A percentile compares a stretch with the other conserved stretches of the same genome.
phyloP scores from a whole-genome alignment of 2,888 invertebrate species.

The Ochropleura leucogaster region DNA sequence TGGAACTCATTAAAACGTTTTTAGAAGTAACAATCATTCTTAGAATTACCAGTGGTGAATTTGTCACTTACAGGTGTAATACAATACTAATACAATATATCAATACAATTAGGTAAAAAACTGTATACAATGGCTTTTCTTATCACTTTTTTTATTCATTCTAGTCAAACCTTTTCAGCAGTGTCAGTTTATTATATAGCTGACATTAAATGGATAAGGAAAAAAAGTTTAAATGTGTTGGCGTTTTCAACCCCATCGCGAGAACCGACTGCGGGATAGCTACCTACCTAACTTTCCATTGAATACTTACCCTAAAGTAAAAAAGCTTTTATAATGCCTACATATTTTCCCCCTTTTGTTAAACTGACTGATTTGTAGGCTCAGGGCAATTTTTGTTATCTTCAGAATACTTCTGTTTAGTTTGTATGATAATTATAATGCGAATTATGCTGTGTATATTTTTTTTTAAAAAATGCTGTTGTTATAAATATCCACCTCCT shows the following conservation, averaged over 20 bases:
- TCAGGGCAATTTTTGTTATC: slow-evolving; percentile 7
- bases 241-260: slow-evolving; percentile 37
- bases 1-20: too few relatives aligned
- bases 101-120: too few relatives aligned
- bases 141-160: not conserved
- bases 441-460: not conserved
- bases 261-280: not conserved
- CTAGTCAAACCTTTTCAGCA: slow-evolving; percentile 9
- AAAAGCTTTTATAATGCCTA: slow-evolving; percentile 10
- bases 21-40: too few relatives aligned
- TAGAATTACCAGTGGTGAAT: too few relatives aligned
- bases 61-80: too few relatives aligned
- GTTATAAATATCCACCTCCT: too few relatives aligned
- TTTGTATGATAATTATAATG: not conserved
- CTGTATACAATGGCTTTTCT: not conserved
- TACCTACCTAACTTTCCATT: slow-evolving; percentile 12
- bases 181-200: slow-evolving; percentile 23
- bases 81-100: too few relatives aligned
- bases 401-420: not conserved
- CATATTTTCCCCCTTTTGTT: not conserved
- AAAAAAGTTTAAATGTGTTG: slow-evolving; percentile 46
- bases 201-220: slow-evolving; percentile 13
- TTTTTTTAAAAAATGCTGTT: too few relatives aligned
- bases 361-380: slow-evolving; percentile 6
- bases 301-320: slow-evolving; percentile 4